Evolutionary conservation across 2,888 invertebrate genomes (phyloP), one percentile per base, ranked within the genome.

Genomic region (Mystacides longicornis): DNA sequence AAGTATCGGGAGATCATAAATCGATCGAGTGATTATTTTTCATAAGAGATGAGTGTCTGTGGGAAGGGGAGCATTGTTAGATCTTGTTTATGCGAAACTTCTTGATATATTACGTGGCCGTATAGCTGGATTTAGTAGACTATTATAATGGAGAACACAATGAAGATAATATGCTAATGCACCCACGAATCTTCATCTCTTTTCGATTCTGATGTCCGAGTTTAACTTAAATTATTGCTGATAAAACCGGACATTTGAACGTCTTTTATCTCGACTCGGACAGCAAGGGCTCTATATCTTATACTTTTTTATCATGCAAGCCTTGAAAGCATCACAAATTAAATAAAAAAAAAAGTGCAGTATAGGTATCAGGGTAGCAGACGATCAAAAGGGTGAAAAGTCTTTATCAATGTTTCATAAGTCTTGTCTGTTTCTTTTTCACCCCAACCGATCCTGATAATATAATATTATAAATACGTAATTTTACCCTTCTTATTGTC

Each of bases 391-490:
- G 52, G 46, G 45, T 52, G 16, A 37, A 37, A 37, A 14, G 3
- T 7, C 14, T 3, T n/a, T 37, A 37, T 16, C 14, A 37, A 16
- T n/a, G 27, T 27, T 14, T n/a, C 14, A 59, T 55, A 54, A 57
- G 55, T 57, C 56, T 54, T 57, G 54, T 50, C 51, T 48, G 47
- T 53, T 27, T 27, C 5, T 27, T 27, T 16, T 52, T 52, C 52
- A 37, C 52, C 57, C 55, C 53, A 53, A 50, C 49, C 52, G 58
- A 56, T 60, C 60, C 56, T 60, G 56, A 60, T 60, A 37, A 37
- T 37, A 37, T 37, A 37, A n/a, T n/a, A n/a, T n/a, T 14, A 55
- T 58, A 60, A 57, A 57, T 53, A 54, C 55, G 57, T 57, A 58
- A 37, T 37, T 37, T 58, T 58, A 58, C 58, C 58, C 60, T 56